Evolutionary conservation across 2,888 invertebrate genomes (phyloP).

Genomic region (Caenorhabditis becei): DNA sequence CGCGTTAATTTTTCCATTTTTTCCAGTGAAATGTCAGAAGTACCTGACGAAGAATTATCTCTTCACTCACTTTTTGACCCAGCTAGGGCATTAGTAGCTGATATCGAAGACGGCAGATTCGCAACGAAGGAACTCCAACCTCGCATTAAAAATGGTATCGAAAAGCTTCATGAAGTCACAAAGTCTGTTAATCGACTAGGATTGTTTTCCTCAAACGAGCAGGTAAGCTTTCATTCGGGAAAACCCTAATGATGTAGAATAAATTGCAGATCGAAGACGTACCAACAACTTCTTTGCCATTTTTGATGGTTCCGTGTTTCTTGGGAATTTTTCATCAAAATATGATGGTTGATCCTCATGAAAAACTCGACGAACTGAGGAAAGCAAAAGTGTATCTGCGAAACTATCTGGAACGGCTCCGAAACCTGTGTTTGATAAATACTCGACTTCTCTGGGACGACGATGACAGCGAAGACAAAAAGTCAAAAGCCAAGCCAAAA

Average conservation of each 20-base stretch:
- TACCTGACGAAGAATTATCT: slow-evolving; percentile 47
- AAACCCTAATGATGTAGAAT: neutral
- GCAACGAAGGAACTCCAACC: slow-evolving; percentile 44
- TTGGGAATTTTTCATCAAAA: slow-evolving; percentile 71
- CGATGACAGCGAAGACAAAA: slow-evolving; percentile 27
- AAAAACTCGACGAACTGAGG: slow-evolving; percentile 64
- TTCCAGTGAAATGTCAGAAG: slow-evolving; percentile 52
- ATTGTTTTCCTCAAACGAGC: slow-evolving; percentile 72
- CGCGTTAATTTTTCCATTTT: neutral
- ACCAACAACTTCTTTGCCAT: slow-evolving; percentile 70
- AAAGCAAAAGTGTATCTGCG: slow-evolving; percentile 70
- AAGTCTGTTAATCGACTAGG: slow-evolving; percentile 61
- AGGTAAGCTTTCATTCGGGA: slow-evolving; percentile 51
- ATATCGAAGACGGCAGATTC: slow-evolving; percentile 60
- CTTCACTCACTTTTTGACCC: slow-evolving; percentile 39
- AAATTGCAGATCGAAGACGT: slow-evolving; percentile 64
- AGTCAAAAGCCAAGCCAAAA: slow-evolving; percentile 4
- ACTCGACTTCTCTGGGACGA: slow-evolving; percentile 71
- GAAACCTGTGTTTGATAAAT: slow-evolving; percentile 66
- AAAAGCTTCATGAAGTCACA: slow-evolving; percentile 63
- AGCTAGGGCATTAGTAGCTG: slow-evolving; percentile 38
- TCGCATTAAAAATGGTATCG: slow-evolving; percentile 41
- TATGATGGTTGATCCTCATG: slow-evolving; percentile 48
- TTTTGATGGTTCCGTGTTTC: slow-evolving; percentile 75
- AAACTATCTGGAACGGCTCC: slow-evolving; percentile 70